These are phyloP conservation scores for Balearica regulorum DNA, from an alignment of 2,797 vertebrate genomes.

Conservation along the genomic window DNA sequence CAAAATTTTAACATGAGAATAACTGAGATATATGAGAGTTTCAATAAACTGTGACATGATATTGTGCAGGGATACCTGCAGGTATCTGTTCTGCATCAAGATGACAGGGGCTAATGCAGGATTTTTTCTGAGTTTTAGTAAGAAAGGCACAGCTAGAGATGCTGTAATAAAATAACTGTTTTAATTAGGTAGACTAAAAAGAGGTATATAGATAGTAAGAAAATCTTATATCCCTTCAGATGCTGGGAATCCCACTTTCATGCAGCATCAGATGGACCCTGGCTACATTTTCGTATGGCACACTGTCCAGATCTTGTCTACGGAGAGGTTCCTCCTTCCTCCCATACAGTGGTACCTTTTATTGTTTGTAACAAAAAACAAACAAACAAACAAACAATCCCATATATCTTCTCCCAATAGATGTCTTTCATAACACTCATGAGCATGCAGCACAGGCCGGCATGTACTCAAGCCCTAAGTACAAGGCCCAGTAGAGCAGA, in stretches of 20 bases:
- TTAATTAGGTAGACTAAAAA: neutral
- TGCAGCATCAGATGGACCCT: neutral
- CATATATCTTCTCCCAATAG: neutral
- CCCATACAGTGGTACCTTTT: neutral
- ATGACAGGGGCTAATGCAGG: neutral
- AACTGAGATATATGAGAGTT: neutral
- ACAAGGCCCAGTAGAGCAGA: neutral
- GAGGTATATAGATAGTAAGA: neutral
- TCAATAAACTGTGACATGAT: neutral
- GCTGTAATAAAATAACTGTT: neutral
- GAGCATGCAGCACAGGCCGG: neutral
- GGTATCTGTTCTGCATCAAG: neutral
- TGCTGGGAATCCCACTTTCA: accelerated
- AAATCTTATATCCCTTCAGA: neutral
- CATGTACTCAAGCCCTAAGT: neutral
- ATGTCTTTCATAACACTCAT: neutral
- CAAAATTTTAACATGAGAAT: neutral
- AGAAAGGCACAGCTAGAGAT: neutral
- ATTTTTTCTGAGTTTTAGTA: neutral
- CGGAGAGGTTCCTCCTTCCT: neutral
- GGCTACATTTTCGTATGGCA: neutral
- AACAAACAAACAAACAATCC: neutral
- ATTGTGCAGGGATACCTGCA: neutral
- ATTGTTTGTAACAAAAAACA: neutral
- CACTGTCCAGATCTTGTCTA: accelerated